Conservation (phyloP, 2,113 vertebrate genomes). For the Smithornis capensis region DNA sequence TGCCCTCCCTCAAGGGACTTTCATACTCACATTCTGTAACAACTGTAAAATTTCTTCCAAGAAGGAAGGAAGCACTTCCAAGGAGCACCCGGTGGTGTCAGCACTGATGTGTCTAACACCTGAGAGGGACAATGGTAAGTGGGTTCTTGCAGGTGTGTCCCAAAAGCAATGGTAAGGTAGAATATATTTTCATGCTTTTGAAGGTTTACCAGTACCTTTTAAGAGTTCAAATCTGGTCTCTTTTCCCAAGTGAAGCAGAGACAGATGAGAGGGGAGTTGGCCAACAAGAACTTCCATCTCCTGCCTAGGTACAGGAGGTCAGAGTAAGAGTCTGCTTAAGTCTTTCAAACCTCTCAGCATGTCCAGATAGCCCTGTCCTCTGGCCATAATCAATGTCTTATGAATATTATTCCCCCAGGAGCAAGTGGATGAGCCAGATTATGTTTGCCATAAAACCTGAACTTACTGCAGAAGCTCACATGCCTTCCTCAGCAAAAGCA, state of each 20-base stretch:
- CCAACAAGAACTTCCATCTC: neutral
- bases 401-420: neutral
- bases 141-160: neutral
- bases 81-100: neutral
- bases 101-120: neutral
- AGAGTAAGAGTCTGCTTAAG: neutral
- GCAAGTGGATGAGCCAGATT: neutral
- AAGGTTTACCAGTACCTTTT: neutral
- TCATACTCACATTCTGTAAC: rapidly evolving
- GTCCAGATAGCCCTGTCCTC: neutral
- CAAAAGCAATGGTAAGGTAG: neutral
- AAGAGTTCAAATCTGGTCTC: neutral
- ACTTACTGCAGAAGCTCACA: neutral
- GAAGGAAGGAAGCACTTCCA: neutral
- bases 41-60: neutral
- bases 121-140: neutral
- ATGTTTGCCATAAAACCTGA: neutral
- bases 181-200: neutral
- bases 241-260: neutral
- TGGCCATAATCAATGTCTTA: neutral
- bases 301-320: neutral
- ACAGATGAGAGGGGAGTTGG: neutral
- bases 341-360: neutral
- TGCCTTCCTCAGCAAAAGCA: neutral
- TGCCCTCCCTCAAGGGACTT: neutral